These are phyloP conservation scores for Syngnathus floridae DNA, from an alignment of 2,113 vertebrate genomes.

Conservation along the genomic window DNA sequence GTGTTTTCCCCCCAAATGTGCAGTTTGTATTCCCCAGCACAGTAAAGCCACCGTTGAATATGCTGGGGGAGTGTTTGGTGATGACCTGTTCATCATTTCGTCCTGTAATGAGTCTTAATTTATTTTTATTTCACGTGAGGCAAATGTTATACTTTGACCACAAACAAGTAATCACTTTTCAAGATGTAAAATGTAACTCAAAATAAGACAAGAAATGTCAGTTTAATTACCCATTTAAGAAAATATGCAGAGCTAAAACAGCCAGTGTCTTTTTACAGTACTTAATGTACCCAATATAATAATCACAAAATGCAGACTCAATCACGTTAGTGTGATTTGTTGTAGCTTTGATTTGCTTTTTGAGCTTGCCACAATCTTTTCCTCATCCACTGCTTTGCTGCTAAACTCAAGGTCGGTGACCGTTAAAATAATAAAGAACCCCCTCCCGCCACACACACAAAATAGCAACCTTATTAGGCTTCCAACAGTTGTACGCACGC, in stretches of 20 bases:
- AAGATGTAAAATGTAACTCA: neutral
- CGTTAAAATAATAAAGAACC: conserved; percentile 28
- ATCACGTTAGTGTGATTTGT: neutral
- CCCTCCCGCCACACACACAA: conserved; percentile 20
- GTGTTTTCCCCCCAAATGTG: conserved; percentile 35
- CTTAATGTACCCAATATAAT: neutral
- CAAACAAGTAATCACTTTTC: neutral
- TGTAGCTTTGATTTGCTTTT: neutral
- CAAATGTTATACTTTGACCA: neutral
- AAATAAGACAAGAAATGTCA: neutral
- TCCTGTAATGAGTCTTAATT: neutral
- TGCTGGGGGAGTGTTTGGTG: conserved; percentile 17
- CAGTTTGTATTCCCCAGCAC: conserved; percentile 3
- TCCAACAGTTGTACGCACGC: conserved; percentile 13
- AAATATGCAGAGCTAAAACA: neutral
- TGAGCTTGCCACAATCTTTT: conserved; percentile 30
- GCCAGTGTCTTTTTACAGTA: neutral
- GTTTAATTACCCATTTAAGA: too few species aligned
- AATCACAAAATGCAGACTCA: neutral
- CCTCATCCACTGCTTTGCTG: conserved; percentile 42
- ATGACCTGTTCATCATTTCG: conserved; percentile 25
- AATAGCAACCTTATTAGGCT: conserved; percentile 52
- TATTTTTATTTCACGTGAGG: neutral
- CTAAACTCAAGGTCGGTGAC: conserved; percentile 51
- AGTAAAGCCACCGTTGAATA: conserved; percentile 48